A percentile compares a stretch with the other conserved stretches of the same genome.
Evolutionary conservation across 1,140 invertebrate genomes (phyloP).

Genomic region (Lucilia cuprina): DNA sequence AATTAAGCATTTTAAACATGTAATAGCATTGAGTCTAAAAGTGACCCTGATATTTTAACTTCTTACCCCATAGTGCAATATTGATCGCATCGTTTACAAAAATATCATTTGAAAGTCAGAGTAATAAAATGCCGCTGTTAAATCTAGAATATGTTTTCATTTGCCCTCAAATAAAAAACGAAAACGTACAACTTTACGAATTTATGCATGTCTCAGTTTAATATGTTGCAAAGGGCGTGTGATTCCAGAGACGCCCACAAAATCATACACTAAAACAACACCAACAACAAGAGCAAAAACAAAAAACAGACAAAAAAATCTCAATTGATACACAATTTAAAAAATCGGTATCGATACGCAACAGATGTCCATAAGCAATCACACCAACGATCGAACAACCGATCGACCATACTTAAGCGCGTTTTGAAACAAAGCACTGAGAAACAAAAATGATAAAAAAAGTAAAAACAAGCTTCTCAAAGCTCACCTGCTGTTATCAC

Average conservation of each 20-base stretch:
- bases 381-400: neutral
- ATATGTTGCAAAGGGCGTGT: slow-evolving; percentile 42
- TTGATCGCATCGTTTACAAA: neutral
- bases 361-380: neutral
- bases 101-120: neutral
- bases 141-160: slow-evolving; percentile 14
- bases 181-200: slow-evolving; percentile 50
- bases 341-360: neutral
- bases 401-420: neutral
- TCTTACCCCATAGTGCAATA: neutral
- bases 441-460: neutral
- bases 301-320: neutral
- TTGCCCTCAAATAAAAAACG: neutral
- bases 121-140: neutral
- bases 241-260: slow-evolving; percentile 48
- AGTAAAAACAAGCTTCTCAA: neutral
- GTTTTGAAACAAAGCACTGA: neutral
- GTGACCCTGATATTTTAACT: neutral
- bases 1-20: too few relatives aligned
- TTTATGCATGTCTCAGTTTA: slow-evolving; percentile 50
- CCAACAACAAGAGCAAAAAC: neutral
- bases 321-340: slow-evolving; percentile 10
- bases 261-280: neutral
- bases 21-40: too few relatives aligned
- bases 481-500: neutral